Conservation (phyloP, 2,888 invertebrate genomes). For the Coleophora deauratella region DNA sequence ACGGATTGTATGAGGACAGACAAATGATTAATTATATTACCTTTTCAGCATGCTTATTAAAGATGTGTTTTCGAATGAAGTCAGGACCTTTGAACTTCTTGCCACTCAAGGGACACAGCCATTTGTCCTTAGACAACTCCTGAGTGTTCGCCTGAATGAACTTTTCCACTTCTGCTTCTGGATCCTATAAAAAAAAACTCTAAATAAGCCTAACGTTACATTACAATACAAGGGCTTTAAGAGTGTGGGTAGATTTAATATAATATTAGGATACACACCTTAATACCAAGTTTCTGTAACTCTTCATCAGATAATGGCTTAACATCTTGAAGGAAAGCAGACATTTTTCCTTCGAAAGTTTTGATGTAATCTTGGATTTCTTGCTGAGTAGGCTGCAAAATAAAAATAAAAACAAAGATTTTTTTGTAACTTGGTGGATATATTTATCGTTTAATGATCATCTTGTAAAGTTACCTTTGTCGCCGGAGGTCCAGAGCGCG, state of each 20-base stretch:
- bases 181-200: conserved; percentile 44
- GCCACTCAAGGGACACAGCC: conserved; percentile 98
- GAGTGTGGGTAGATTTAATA: too few species aligned
- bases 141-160: conserved; percentile 97
- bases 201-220: not conserved
- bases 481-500: conserved; percentile 89
- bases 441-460: too few species aligned
- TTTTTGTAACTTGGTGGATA: too few species aligned
- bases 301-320: conserved; percentile 83
- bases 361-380: conserved; percentile 84
- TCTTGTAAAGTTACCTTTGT: conserved; percentile 83
- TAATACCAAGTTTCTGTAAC: conserved; percentile 87
- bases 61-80: conserved; percentile 98
- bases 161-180: conserved; percentile 88
- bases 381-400: conserved; percentile 75
- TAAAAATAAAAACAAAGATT: conserved; percentile 5
- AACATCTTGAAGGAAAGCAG: conserved; percentile 87
- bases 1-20: too few species aligned
- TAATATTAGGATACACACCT: too few species aligned
- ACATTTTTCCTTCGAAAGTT: conserved; percentile 92
- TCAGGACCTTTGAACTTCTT: conserved; percentile 99
- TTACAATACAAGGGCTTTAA: too few species aligned
- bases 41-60: conserved; percentile 97
- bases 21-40: conserved; percentile 32
- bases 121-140: conserved; percentile 97